A percentile compares a stretch with the other conserved stretches of the same genome.
phyloP scores from a whole-genome alignment of 2,888 invertebrate genomes.

The Cataglyphis albicans region DNA sequence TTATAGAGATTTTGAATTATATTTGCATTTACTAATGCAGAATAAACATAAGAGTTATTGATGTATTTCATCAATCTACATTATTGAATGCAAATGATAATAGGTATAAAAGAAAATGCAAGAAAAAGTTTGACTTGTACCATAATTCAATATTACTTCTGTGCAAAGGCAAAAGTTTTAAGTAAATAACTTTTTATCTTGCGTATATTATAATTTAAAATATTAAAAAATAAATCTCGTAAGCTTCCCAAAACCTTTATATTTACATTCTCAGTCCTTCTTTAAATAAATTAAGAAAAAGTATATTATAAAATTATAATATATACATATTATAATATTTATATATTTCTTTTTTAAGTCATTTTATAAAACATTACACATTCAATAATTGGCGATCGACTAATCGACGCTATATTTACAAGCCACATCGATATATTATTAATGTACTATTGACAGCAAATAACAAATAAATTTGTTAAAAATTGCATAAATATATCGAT shows the following conservation, averaged over 20 bases:
- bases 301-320: not conserved
- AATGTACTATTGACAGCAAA: not conserved
- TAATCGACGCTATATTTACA: not conserved
- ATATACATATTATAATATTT: not conserved
- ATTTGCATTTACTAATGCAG: no score
- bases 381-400: not conserved
- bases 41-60: no score
- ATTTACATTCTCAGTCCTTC: not conserved
- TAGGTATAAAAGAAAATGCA: no score
- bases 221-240: not conserved
- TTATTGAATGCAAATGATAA: no score
- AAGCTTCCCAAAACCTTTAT: not conserved
- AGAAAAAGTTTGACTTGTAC: no score
- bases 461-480: not conserved
- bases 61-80: no score
- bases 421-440: not conserved
- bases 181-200: not conserved
- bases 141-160: no score
- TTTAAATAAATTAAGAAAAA: not conserved
- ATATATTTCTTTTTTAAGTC: not conserved
- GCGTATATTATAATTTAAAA: not conserved
- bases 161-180: not conserved
- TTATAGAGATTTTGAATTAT: no score
- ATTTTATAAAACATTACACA: not conserved
- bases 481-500: not conserved